phyloP scores from a whole-genome alignment of 2,797 vertebrate species.

The Sebastes steindachneri region DNA sequence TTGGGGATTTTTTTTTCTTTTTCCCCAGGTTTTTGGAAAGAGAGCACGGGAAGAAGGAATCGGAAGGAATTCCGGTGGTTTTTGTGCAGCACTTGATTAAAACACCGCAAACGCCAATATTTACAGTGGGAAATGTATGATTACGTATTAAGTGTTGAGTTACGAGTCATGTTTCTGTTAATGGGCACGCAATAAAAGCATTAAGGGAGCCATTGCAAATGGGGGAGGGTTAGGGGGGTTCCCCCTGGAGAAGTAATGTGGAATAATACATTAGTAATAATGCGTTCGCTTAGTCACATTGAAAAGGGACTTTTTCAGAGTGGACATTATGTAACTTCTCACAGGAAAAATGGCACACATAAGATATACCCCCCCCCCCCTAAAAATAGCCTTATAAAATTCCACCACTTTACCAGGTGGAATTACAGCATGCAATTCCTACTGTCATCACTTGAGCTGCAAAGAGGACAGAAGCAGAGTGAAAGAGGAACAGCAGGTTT shows the following conservation, averaged over 20 bases:
- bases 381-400: slow-evolving; percentile 61
- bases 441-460: slow-evolving; percentile 47
- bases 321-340: slow-evolving; percentile 69
- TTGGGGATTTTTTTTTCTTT: slow-evolving; percentile 74
- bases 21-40: slow-evolving; percentile 65
- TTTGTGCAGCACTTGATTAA: slow-evolving; percentile 77
- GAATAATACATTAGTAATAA: slow-evolving; percentile 72
- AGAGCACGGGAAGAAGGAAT: slow-evolving; percentile 60
- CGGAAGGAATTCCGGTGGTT: slow-evolving; percentile 80
- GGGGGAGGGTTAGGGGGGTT: slow-evolving; percentile 47
- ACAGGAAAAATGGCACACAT: slow-evolving; percentile 57
- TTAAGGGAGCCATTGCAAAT: slow-evolving; percentile 58
- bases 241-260: slow-evolving; percentile 66
- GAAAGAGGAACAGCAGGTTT: slow-evolving; percentile 26
- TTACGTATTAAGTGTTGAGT: slow-evolving; percentile 79
- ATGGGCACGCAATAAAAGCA: slow-evolving; percentile 78
- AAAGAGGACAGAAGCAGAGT: slow-evolving; percentile 38
- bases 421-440: slow-evolving; percentile 49
- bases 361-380: slow-evolving; percentile 13
- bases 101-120: slow-evolving; percentile 74
- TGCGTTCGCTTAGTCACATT: slow-evolving; percentile 53
- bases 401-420: slow-evolving; percentile 62
- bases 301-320: slow-evolving; percentile 65
- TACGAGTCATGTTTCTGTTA: slow-evolving; percentile 74
- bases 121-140: slow-evolving; percentile 78